These are phyloP conservation scores for Microchirus variegatus DNA, from an alignment of 2,797 vertebrate species.

Conservation along the genomic window DNA sequence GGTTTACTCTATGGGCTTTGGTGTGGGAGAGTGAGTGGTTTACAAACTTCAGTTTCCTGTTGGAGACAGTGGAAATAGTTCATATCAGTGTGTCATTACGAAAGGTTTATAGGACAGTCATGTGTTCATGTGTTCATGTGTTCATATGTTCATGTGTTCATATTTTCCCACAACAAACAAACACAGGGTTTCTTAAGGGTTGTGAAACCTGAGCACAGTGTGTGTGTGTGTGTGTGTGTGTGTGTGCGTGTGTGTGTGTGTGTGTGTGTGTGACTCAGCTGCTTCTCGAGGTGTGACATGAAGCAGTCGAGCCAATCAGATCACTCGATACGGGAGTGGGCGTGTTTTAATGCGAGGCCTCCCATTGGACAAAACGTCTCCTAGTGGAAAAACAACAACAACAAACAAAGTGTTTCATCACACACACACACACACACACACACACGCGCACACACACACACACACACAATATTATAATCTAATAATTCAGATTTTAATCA, in stretches of 20 bases:
- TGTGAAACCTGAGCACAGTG: slow-evolving; percentile 54
- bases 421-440: slow-evolving; percentile 3
- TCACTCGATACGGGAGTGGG: slow-evolving; percentile 17
- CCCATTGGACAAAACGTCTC: slow-evolving; percentile 54
- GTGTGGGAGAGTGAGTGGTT: too few relatives aligned
- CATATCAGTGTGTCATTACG: too few relatives aligned
- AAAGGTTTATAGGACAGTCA: too few relatives aligned
- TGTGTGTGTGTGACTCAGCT: slow-evolving; percentile 69
- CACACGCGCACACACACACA: neutral
- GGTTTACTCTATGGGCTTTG: too few relatives aligned
- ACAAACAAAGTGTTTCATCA: slow-evolving; percentile 41
- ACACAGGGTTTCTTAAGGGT: slow-evolving; percentile 49
- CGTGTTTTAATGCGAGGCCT: slow-evolving; percentile 37
- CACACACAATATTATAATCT: too few relatives aligned
- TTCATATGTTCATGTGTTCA: slow-evolving; percentile 23
- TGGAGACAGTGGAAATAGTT: too few relatives aligned
- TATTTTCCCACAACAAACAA: slow-evolving; percentile 59
- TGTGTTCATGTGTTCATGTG: slow-evolving; percentile 18
- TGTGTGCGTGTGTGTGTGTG: slow-evolving; percentile 38
- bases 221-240: slow-evolving; percentile 33
- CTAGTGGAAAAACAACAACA: slow-evolving; percentile 45
- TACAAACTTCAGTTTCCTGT: too few relatives aligned
- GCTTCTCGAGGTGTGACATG: slow-evolving; percentile 46
- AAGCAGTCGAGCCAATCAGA: slow-evolving; percentile 48
- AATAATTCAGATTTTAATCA: too few relatives aligned